phyloP scores from a whole-genome alignment of 2,797 vertebrate species.

The Sebastes dallii region DNA sequence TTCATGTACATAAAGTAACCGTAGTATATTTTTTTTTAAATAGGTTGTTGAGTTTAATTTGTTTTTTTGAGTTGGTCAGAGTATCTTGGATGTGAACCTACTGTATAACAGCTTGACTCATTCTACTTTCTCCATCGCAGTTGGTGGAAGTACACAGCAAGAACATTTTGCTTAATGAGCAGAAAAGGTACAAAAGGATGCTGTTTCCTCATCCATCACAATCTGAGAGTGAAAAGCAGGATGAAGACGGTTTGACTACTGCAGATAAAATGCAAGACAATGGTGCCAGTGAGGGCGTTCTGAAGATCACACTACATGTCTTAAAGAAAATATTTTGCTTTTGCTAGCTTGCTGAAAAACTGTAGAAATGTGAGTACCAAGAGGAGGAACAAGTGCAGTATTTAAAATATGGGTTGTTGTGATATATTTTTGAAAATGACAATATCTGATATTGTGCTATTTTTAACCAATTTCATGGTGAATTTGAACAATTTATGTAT shows the following conservation, averaged over 20 bases:
- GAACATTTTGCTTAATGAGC: neutral
- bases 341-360: neutral
- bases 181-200: slow-evolving; percentile 9
- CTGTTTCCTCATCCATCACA: slow-evolving; percentile 4
- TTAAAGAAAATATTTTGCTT: neutral
- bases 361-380: slow-evolving; percentile 27
- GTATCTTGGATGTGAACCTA: neutral
- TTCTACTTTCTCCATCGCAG: neutral
- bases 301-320: slow-evolving; percentile 6
- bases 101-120: neutral
- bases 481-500: too few relatives aligned
- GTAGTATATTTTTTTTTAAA: neutral
- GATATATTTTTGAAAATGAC: neutral
- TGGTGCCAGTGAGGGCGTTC: neutral
- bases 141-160: neutral
- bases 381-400: neutral
- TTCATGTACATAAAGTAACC: neutral
- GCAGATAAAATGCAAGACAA: neutral
- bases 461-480: too few relatives aligned
- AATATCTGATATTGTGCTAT: neutral
- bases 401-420: neutral
- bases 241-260: neutral
- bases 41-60: neutral
- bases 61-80: neutral
- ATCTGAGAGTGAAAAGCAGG: neutral